A percentile compares a stretch with the other conserved stretches of the same genome.
Conservation (phyloP, 2,888 invertebrate species). For the Callosobruchus maculatus region DNA sequence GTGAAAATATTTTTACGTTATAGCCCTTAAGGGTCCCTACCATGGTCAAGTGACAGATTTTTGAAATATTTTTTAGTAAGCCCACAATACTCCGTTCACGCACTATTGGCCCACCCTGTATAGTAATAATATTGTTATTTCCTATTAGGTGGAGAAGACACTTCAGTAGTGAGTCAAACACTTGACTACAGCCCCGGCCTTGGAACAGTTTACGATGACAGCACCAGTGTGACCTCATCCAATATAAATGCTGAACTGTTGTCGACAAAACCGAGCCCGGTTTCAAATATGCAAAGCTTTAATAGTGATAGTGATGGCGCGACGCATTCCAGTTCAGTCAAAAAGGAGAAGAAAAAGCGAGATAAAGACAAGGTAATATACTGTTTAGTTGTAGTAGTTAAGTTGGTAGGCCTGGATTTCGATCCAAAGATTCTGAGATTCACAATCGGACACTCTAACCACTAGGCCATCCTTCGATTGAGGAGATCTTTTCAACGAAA, state of each 20-base stretch:
- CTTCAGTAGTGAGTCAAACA: conserved; percentile 47
- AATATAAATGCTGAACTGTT: conserved; percentile 54
- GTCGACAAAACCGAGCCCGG: conserved; percentile 56
- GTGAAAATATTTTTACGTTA: no score
- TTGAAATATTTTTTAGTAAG: no score
- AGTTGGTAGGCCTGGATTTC: no score
- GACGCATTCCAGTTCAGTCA: conserved; percentile 37
- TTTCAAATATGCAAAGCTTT: conserved; percentile 54
- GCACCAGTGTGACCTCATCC: conserved; percentile 54
- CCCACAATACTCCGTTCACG: no score
- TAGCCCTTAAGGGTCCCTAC: no score
- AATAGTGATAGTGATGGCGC: conserved; percentile 50
- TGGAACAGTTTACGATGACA: conserved; percentile 50
- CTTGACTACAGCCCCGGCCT: conserved; percentile 52
- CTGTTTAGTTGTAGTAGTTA: no score
- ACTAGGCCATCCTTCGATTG: no score
- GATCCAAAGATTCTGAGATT: no score
- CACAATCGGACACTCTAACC: no score
- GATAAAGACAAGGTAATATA: conserved; percentile 47
- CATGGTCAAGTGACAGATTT: no score
- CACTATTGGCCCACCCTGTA: no score
- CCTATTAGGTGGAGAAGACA: conserved; percentile 48
- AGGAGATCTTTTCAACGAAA: no score
- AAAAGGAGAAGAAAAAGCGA: conserved; percentile 43
- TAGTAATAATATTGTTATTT: not conserved